Base-by-base conservation (phyloP, 1,140 invertebrate genomes). In the Heliconius eleuchia region DNA sequence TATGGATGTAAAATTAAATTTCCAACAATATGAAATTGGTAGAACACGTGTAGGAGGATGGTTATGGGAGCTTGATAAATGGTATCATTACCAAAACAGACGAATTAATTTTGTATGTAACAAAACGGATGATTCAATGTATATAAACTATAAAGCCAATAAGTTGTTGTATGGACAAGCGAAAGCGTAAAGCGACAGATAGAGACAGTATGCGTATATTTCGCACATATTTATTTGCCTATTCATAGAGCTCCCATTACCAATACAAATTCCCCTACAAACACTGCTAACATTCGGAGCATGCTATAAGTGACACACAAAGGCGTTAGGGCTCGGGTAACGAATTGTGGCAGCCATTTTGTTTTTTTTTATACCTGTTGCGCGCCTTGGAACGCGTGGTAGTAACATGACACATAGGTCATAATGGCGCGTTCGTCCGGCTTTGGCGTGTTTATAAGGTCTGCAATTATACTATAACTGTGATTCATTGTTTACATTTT, bases 331-430 rank as follows among this genome's bases (percentile, higher is more conserved):
- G 86, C 78, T 87, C 86, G 84, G 83, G 82, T 87, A 83, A 86
- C 82, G 87, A 82, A 81, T 74, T 78, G 52, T 84, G 84, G 87
- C 85, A 85, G 87, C 86, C 85, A 86, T 85, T 80, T 80, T 80
- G 85, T 86, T 86, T 78, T 19, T 42, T 80, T 87, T 83, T 84
- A 83, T 94, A 99, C 98, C 98, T 99, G 98, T 96, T 99, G 98
- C 88, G 98, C 98, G 95, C 98, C 98, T 96, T 99, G 98, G 97
- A 99, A 99, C 94, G 98, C 98, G 96, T 99, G 98, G 96, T 99
- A 99, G 96, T 99, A 99, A 96, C 98, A 99, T 94, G 98, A 99
- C 94, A 99, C 98, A 95, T 99, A 99, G 91, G 98, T 99, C 98
- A 99, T 99, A 94, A 99, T 98, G 92, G 98, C 98, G 95, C 98